These are phyloP conservation scores for Cryptotermes secundus DNA, from an alignment of 1,140 invertebrate species.

Conservation along the genomic window DNA sequence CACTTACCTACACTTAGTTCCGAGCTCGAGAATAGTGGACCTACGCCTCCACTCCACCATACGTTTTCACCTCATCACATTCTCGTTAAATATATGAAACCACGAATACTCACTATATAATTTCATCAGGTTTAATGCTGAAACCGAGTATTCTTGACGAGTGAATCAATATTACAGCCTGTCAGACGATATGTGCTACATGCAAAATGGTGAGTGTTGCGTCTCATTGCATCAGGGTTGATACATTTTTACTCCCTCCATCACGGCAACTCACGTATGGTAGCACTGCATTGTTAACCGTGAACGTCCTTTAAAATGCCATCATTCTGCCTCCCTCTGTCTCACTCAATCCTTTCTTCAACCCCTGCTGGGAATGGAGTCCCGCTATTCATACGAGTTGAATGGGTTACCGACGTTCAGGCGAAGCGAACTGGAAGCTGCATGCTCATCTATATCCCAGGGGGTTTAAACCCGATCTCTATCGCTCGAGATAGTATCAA, in stretches of 20 bases:
- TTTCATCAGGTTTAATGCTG: too few relatives aligned
- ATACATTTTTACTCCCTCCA: background rate
- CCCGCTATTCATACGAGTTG: background rate
- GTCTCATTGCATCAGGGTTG: background rate
- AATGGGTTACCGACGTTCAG: conserved; percentile 8
- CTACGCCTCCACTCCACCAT: too few relatives aligned
- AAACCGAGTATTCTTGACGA: too few relatives aligned
- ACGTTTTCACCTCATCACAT: too few relatives aligned
- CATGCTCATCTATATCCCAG: background rate
- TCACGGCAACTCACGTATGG: background rate
- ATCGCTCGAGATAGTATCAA: background rate
- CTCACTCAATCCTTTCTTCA: background rate
- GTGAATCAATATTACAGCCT: too few relatives aligned
- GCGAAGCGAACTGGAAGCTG: background rate
- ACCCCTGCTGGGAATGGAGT: conserved; percentile 1
- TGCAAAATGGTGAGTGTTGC: too few relatives aligned
- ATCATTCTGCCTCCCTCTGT: background rate
- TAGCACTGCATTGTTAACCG: background rate
- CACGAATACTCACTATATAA: too few relatives aligned
- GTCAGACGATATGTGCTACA: too few relatives aligned
- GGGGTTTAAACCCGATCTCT: background rate
- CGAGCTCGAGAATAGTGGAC: too few relatives aligned
- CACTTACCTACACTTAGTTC: too few relatives aligned
- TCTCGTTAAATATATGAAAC: too few relatives aligned
- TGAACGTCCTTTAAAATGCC: background rate